Percentiles rank a stretch among this genome's conserved stretches.
Evolutionary conservation across 2,113 vertebrate species (phyloP).

Genomic region (Xyliphius kryptos): DNA sequence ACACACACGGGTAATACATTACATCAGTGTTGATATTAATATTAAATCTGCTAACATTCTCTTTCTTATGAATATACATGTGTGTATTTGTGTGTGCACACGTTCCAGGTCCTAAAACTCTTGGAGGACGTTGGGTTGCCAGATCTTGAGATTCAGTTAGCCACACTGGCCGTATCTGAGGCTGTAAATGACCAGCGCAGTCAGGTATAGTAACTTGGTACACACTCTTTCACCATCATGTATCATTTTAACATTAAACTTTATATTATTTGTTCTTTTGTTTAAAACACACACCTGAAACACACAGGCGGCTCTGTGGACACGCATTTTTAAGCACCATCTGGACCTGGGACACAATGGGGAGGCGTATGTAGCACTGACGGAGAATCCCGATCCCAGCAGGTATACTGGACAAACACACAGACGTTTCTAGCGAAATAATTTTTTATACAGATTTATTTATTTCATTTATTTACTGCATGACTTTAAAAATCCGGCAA

Average conservation of each 20-base stretch:
- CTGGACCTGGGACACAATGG: slow-evolving; percentile 90
- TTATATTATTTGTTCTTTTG: no score
- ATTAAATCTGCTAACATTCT: no score
- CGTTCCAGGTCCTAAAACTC: slow-evolving; percentile 75
- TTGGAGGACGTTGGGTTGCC: slow-evolving; percentile 82
- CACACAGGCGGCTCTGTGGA: slow-evolving; percentile 88
- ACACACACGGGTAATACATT: neutral
- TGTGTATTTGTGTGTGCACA: neutral
- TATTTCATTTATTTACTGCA: no score
- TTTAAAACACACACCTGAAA: slow-evolving; percentile 12
- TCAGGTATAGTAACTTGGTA: slow-evolving; percentile 73
- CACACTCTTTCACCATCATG: no score
- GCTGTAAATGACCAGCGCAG: slow-evolving; percentile 72
- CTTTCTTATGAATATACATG: no score
- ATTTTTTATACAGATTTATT: no score
- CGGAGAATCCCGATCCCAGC: slow-evolving; percentile 84
- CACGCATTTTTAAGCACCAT: slow-evolving; percentile 92
- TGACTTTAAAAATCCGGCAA: no score
- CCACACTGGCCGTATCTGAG: slow-evolving; percentile 79
- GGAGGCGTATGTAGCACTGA: slow-evolving; percentile 87
- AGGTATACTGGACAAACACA: no score
- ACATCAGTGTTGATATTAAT: no score
- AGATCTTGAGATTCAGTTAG: slow-evolving; percentile 82
- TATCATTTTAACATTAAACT: no score
- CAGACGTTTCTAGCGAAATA: no score